Base-by-base conservation (phyloP, 2,888 invertebrate species). In the Ectemnius lituratus region DNA sequence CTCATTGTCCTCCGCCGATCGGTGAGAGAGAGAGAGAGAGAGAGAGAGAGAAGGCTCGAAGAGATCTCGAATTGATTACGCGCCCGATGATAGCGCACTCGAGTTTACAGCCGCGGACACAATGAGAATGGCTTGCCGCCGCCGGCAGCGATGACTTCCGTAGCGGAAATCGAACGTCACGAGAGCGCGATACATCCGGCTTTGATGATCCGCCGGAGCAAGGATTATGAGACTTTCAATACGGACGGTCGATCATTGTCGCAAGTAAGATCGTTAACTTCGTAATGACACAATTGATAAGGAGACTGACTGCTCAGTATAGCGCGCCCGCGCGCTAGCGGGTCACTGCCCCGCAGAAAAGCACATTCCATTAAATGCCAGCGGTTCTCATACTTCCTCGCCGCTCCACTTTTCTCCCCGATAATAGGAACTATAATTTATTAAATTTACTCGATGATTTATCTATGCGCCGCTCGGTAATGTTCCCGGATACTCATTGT, bases 241-340 rank as follows among this genome's bases (percentile, higher is more conserved):
- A 84, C 80, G 73, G 75, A 68, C 52, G 14, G 8, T 69, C 64
- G 72, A 66, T 76, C 71, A 84, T 84, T 86, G 86, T 86, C 84
- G 80, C 78, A 72, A 76, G 80, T 79, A 79, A 85, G 86, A 86
- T 84, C 85, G 85, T 87, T 86, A 88, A 87, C 86, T 85, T 84
- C 79, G 78, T 85, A 87, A 88, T 83, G 83, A 84, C 80, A 81
- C 84, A 84, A 86, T 87, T 87, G 88, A 87, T 85, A 87, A 85
- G 79, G 69, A 75, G 78, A 71, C 76, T 70, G 70, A 56, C 67
- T 68, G 37, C 37, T 11, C 37, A 5, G 73, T 63, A 80, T 82
- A 37, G 37, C 37, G 37, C 8, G 37, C 82, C 78, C 74, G 75
- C 78, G 75, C 23, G 76, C 78, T 64, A 62, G 3, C 71, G 68